phyloP scores from a whole-genome alignment of 2,888 invertebrate genomes.

The Lasioglossum malachurum region DNA sequence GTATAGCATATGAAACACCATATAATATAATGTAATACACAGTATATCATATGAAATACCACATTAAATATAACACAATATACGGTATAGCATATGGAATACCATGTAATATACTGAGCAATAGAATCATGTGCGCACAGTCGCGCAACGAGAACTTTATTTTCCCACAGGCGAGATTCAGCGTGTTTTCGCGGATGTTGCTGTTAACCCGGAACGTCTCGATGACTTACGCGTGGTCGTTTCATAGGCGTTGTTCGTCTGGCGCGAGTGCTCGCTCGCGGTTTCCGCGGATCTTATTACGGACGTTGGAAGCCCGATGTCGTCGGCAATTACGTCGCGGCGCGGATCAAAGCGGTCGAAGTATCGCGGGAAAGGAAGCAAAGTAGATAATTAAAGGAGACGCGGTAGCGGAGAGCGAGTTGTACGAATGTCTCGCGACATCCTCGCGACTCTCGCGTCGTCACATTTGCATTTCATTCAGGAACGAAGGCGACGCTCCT shows the following conservation, averaged over 20 bases:
- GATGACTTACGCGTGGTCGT: neutral
- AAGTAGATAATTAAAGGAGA: conserved; percentile 47
- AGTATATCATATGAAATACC: too few species aligned
- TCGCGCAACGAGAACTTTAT: neutral
- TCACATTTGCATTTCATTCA: conserved; percentile 38
- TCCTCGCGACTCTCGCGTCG: neutral
- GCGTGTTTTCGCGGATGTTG: neutral
- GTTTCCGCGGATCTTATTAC: neutral
- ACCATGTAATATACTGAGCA: too few species aligned
- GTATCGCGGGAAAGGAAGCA: conserved; percentile 24
- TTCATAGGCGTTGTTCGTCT: neutral
- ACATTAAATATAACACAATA: too few species aligned
- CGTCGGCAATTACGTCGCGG: neutral
- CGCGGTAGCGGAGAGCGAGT: neutral
- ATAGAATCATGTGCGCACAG: too few species aligned
- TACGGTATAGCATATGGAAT: too few species aligned
- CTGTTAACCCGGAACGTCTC: neutral
- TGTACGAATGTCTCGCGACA: neutral
- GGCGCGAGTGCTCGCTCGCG: neutral
- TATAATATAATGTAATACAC: too few species aligned
- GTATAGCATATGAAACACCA: too few species aligned
- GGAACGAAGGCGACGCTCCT: conserved; percentile 22
- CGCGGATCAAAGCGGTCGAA: neutral
- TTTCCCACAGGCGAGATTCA: neutral
- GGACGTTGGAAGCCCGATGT: neutral